Evolutionary conservation across 2,888 invertebrate genomes (phyloP).

Genomic region (Cepaea hortensis): DNA sequence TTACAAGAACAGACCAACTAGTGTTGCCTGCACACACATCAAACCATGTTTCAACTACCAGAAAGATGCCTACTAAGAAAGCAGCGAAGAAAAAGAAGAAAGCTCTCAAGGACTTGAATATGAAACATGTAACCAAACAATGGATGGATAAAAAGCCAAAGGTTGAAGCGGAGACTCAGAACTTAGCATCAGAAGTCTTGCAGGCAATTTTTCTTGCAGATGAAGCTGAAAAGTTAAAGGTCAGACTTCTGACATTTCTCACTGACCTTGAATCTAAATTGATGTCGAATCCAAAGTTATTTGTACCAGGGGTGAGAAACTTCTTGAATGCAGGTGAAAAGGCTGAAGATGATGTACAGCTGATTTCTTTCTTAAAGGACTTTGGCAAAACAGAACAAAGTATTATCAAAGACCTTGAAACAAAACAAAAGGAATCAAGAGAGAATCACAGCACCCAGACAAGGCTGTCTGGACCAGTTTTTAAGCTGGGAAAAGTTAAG

Average conservation of each 20-base stretch:
- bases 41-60: background rate
- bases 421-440: background rate
- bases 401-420: background rate
- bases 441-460: constrained; percentile 15
- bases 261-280: constrained; percentile 32
- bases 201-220: constrained; percentile 33
- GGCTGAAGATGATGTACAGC: background rate
- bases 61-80: background rate
- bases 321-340: constrained; percentile 27
- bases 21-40: background rate
- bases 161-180: constrained; percentile 42
- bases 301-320: constrained; percentile 36
- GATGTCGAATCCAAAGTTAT: constrained; percentile 31
- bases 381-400: constrained; percentile 38
- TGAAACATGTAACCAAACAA: constrained; percentile 28
- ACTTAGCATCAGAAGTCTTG: constrained; percentile 33
- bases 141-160: constrained; percentile 38
- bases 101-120: constrained; percentile 15
- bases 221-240: constrained; percentile 43
- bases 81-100: background rate
- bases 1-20: background rate
- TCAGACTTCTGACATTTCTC: constrained; percentile 17
- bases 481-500: constrained; percentile 9
- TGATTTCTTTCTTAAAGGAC: constrained; percentile 19
- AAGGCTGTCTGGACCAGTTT: constrained; percentile 26